Evolutionary conservation across 2,113 vertebrate genomes (phyloP).

Genomic region (Machaerirhynchus nigripectus): DNA sequence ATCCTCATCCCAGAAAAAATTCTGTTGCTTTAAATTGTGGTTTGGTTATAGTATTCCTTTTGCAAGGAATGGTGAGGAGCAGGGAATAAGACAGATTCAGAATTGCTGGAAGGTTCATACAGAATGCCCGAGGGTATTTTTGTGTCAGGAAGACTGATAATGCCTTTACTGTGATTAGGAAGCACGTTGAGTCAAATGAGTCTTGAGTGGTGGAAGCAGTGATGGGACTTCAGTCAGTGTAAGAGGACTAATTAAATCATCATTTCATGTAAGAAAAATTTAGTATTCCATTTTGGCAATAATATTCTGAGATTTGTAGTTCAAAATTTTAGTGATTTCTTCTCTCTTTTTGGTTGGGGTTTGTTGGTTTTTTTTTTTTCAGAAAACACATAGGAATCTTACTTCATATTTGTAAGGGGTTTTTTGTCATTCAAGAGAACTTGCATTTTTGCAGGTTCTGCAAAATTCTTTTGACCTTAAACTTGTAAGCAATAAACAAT

Average conservation of each 20-base stretch:
- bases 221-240: background rate
- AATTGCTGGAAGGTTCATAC: background rate
- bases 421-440: background rate
- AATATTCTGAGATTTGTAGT: background rate
- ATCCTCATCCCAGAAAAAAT: background rate
- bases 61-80: background rate
- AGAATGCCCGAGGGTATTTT: background rate
- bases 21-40: background rate
- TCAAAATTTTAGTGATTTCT: background rate
- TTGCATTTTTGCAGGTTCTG: background rate
- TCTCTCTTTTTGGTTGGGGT: background rate
- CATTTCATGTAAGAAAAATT: background rate
- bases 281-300: background rate
- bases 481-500: background rate
- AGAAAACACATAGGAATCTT: background rate
- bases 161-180: background rate
- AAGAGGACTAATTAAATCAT: background rate
- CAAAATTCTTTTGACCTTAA: background rate
- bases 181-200: background rate
- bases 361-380: background rate
- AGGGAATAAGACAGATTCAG: background rate
- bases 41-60: background rate
- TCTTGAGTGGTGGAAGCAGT: background rate
- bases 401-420: rapidly evolving
- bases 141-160: background rate